phyloP scores from a whole-genome alignment of 2,113 vertebrate genomes.

The Prionailurus viverrinus region DNA sequence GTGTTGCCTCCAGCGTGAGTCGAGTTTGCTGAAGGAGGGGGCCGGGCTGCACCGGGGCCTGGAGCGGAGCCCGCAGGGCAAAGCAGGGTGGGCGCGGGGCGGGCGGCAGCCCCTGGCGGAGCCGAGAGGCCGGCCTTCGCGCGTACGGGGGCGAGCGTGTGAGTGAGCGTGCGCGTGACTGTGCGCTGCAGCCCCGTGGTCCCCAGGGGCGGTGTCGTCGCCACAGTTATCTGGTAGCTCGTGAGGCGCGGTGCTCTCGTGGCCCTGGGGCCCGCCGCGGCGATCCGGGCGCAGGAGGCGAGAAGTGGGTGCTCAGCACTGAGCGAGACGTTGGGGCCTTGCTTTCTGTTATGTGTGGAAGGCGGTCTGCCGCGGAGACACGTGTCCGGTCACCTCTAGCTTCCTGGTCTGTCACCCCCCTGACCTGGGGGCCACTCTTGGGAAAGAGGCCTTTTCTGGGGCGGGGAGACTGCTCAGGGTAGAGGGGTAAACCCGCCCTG shows the following conservation, averaged over 20 bases:
- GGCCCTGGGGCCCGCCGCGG: too few species aligned
- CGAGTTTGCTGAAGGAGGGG: not conserved
- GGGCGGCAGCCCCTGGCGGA: not conserved
- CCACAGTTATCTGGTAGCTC: not conserved
- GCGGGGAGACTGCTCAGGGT: accelerated
- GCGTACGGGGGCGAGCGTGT: not conserved
- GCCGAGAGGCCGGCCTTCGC: not conserved
- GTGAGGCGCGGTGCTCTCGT: not conserved
- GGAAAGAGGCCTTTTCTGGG: not conserved
- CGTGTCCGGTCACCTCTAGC: not conserved
- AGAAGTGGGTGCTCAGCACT: not conserved
- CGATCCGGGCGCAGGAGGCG: not conserved
- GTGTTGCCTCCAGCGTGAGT: not conserved
- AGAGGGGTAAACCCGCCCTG: not conserved
- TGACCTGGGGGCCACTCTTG: not conserved
- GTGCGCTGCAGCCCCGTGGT: not conserved
- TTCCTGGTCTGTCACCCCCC: not conserved
- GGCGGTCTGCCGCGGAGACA: not conserved
- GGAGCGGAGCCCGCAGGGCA: not conserved
- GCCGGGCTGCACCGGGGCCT: not conserved
- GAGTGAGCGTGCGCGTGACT: not conserved
- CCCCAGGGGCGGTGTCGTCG: not conserved
- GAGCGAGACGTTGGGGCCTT: not conserved
- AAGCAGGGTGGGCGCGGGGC: not conserved
- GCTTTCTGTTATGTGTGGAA: not conserved